Base-by-base conservation (phyloP, 2,888 invertebrate genomes). In the Scaeva pyrastri region DNA sequence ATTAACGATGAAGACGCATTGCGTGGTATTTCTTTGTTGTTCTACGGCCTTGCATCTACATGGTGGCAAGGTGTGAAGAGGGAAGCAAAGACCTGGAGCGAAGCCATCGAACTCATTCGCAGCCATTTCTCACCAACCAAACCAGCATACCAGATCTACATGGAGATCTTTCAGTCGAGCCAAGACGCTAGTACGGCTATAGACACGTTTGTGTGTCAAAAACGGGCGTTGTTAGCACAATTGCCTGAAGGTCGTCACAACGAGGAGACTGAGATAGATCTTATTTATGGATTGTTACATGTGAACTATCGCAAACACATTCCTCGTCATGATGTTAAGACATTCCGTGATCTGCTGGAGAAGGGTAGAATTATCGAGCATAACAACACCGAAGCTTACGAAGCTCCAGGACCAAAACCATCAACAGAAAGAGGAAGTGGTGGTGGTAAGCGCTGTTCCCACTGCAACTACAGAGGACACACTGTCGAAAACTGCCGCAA, bases 41-140 rank as follows among this genome's bases (percentile, higher is more conserved):
- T 91, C 78, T 88, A 55, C 19, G 90, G 90, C 36, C 82, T 91
- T 23, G 91, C 92, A 6, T 90, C 90, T 10, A 91, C 90, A 21
- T 92, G 92, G 92, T 91, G 91, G 91, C 91, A 91, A 88, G 91
- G 91, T 68, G 90, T 92, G 0, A 89, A 90, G 31, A 90, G 90
- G 75, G 92, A 91, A 85, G 92, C 91, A 8, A 89, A 90, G 64
- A 90, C 90, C n/a, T 92, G 91, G 91, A 88, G 88, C 8, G 91
- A 91, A n/a, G 92, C 88, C 43, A 88, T 91, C 56, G 88, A 52
- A 1, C 88, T 91, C 14, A 89, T 91, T 50, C 90, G 91, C 3
- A 91, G 91, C 41, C 91, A 92, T 81, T 91, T 91, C 72, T 91
- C 91, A 45, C 91, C 91, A 60, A 88, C 89, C 0, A 92, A 91